These are phyloP conservation scores for Odontomyia ornata DNA, from an alignment of 2,888 invertebrate genomes.

Conservation along the genomic window DNA sequence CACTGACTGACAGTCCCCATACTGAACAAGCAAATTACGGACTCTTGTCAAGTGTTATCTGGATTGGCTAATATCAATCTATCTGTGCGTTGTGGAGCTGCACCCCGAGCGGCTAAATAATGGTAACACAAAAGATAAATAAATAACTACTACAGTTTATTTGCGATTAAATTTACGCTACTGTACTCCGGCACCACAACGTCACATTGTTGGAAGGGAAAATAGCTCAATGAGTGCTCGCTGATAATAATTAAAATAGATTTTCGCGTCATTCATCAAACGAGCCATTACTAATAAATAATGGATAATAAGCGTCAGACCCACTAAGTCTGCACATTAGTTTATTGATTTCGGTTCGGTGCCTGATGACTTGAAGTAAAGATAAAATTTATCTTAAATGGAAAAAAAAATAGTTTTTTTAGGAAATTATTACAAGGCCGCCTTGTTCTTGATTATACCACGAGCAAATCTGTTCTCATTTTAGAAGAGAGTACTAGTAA, in stretches of 20 bases:
- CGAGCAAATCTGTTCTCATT: no score
- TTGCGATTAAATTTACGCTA: background rate
- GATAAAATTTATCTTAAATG: no score
- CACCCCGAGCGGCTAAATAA: background rate
- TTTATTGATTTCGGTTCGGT: no score
- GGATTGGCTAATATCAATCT: slow-evolving; percentile 2
- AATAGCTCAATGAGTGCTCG: background rate
- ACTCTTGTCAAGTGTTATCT: background rate
- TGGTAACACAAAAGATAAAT: background rate
- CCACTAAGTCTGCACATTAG: no score
- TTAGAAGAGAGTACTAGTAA: no score
- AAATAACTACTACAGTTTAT: background rate
- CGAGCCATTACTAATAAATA: no score
- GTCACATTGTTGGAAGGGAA: slow-evolving; percentile 1
- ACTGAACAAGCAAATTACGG: background rate
- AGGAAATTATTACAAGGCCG: no score
- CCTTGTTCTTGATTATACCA: no score
- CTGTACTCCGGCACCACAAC: background rate
- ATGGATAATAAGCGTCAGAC: no score
- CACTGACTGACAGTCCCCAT: background rate
- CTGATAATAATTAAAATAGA: background rate
- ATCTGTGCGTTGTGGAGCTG: background rate
- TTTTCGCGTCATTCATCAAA: background rate
- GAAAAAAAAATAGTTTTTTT: no score
- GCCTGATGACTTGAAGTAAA: no score